A percentile compares a stretch with the other conserved stretches of the same genome.
Conservation (phyloP, 2,888 invertebrate genomes). For the Tachina fera region DNA sequence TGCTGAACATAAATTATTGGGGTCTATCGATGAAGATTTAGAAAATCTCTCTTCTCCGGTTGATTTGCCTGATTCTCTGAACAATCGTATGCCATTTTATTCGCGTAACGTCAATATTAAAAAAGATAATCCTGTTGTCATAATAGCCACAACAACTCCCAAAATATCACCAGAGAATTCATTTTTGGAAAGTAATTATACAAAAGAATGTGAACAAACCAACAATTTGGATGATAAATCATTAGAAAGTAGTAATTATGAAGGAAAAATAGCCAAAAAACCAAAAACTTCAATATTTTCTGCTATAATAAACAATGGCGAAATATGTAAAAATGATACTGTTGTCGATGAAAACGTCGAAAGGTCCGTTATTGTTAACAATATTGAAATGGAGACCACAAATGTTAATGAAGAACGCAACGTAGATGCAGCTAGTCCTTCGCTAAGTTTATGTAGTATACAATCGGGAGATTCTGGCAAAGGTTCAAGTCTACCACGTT, state of each 20-base stretch:
- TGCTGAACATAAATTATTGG: constrained; percentile 79
- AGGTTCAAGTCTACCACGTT: constrained; percentile 81
- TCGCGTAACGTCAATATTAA: constrained; percentile 76
- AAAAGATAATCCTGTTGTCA: constrained; percentile 80
- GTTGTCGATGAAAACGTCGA: constrained; percentile 7
- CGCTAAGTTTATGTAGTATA: constrained; percentile 84
- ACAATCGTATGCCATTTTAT: constrained; percentile 77
- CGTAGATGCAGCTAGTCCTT: constrained; percentile 85
- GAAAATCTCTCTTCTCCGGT: constrained; percentile 81
- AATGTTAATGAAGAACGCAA: constrained; percentile 76
- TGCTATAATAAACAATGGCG: constrained; percentile 3
- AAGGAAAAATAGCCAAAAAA: not conserved
- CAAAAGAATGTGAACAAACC: constrained; percentile 77
- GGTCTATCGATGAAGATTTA: constrained; percentile 80
- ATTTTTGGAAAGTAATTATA: constrained; percentile 81
- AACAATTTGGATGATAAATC: constrained; percentile 74
- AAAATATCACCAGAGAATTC: constrained; percentile 82
- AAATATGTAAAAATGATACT: constrained; percentile 11
- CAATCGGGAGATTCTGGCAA: constrained; percentile 83
- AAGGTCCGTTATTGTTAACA: constrained; percentile 18
- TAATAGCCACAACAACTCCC: constrained; percentile 80
- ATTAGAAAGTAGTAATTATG: constrained; percentile 27
- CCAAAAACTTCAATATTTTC: not conserved
- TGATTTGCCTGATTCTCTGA: constrained; percentile 81
- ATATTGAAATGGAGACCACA: constrained; percentile 36